These are phyloP conservation scores for Synanthedon formicaeformis DNA, from an alignment of 2,888 invertebrate species.

Conservation along the genomic window DNA sequence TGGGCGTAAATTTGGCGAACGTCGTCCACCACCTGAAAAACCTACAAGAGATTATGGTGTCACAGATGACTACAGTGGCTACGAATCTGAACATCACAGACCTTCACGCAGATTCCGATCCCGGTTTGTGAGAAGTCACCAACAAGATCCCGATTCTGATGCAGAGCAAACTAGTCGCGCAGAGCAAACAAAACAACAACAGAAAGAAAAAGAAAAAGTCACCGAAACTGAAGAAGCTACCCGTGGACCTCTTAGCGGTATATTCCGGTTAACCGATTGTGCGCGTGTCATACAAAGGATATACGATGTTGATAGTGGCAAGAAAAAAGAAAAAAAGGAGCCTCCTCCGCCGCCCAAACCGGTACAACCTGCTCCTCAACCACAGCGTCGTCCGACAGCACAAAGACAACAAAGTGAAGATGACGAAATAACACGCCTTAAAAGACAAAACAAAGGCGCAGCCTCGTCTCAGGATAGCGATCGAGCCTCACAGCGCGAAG, in stretches of 20 bases:
- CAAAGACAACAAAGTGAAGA: constrained; percentile 88
- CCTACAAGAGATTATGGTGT: constrained; percentile 71
- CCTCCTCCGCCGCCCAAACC: constrained; percentile 67
- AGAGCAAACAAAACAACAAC: constrained; percentile 75
- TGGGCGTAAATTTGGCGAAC: constrained; percentile 84
- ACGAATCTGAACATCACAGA: constrained; percentile 73
- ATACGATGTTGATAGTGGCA: constrained; percentile 81
- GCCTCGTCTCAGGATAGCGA: constrained; percentile 74
- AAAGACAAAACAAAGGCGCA: constrained; percentile 85
- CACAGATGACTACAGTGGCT: constrained; percentile 77
- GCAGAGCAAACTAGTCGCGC: constrained; percentile 73
- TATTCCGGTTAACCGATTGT: constrained; percentile 87
- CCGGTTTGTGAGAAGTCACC: constrained; percentile 75
- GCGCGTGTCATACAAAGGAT: constrained; percentile 90
- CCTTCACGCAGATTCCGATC: constrained; percentile 79
- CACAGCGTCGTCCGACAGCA: constrained; percentile 70
- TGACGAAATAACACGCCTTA: constrained; percentile 88
- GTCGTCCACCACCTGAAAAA: constrained; percentile 66
- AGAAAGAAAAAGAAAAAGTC: constrained; percentile 77
- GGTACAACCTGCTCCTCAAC: constrained; percentile 69
- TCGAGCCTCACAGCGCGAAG: constrained; percentile 64
- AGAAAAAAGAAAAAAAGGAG: constrained; percentile 83
- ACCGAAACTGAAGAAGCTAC: constrained; percentile 92
- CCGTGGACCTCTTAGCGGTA: constrained; percentile 87
- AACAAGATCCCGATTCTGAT: constrained; percentile 82